Evolutionary conservation across 2,888 invertebrate genomes (phyloP).

Genomic region (Argyresthia goedartella): DNA sequence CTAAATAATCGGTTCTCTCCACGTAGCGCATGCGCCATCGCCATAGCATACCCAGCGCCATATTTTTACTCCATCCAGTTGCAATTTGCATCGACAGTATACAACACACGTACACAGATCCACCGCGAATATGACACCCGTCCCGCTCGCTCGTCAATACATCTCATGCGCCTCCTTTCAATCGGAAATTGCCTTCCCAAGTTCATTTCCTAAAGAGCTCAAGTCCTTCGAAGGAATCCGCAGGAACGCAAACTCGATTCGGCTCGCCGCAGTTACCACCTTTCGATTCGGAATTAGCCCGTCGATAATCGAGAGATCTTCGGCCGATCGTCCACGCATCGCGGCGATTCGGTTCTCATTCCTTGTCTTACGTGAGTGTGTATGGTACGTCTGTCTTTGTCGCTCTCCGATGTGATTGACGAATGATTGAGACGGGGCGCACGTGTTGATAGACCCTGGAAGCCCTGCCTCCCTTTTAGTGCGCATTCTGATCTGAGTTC

Average conservation of each 20-base stretch:
- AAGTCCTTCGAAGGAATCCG: conserved; percentile 3
- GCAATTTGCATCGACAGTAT: conserved; percentile 17
- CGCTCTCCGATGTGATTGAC: conserved; percentile 44
- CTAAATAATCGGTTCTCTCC: conserved; percentile 38
- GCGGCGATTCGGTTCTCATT: conserved; percentile 23
- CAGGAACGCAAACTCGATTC: conserved; percentile 19
- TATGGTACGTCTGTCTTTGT: conserved; percentile 43
- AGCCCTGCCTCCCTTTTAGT: conserved; percentile 26
- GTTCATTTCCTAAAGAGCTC: conserved; percentile 3
- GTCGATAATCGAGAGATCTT: conserved; percentile 42
- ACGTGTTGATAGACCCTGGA: conserved; percentile 40
- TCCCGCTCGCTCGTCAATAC: conserved; percentile 35
- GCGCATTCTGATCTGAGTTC: no score
- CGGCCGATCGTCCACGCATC: conserved; percentile 27
- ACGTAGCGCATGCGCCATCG: conserved; percentile 24
- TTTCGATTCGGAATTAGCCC: conserved; percentile 43
- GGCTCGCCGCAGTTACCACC: conserved; percentile 37
- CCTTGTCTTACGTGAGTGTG: conserved; percentile 28
- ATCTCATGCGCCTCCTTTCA: conserved; percentile 22
- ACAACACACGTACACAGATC: conserved; percentile 18
- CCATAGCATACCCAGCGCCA: conserved; percentile 19
- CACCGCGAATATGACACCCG: conserved; percentile 19
- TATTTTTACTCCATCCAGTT: conserved; percentile 31
- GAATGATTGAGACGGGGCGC: conserved; percentile 50
- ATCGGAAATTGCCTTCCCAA: conserved; percentile 19